A percentile compares a stretch with the other conserved stretches of the same genome.
These are phyloP conservation scores for Callimorpha dominula DNA, from an alignment of 2,888 invertebrate genomes.

Conservation along the genomic window DNA sequence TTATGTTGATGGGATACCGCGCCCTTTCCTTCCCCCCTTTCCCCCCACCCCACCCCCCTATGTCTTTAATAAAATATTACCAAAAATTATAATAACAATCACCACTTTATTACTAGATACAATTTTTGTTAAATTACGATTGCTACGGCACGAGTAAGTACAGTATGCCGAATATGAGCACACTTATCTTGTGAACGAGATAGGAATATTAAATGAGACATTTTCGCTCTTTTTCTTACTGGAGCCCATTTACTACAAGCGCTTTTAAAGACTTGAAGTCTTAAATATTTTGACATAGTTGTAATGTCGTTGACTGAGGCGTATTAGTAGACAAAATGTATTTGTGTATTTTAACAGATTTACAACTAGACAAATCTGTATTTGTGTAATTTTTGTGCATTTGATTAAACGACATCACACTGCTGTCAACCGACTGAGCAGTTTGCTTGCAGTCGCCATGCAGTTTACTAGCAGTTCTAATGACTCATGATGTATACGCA, in stretches of 20 bases:
- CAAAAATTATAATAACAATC: slow-evolving; percentile 57
- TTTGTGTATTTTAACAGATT: too few relatives aligned
- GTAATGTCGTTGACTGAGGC: too few relatives aligned
- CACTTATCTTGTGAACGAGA: slow-evolving; percentile 58
- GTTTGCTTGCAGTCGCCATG: not conserved
- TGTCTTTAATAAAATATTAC: not conserved
- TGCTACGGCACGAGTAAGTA: slow-evolving; percentile 33
- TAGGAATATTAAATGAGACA: slow-evolving; percentile 59
- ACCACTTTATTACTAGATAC: slow-evolving; percentile 68
- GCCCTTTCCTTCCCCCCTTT: too few relatives aligned
- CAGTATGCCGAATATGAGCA: slow-evolving; percentile 49
- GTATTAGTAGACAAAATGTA: too few relatives aligned
- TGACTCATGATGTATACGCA: not conserved
- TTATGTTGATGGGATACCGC: too few relatives aligned
- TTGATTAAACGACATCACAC: not conserved
- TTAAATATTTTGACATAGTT: not conserved
- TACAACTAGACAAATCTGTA: too few relatives aligned
- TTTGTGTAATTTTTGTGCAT: not conserved
- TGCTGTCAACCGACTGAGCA: not conserved
- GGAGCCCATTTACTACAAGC: slow-evolving; percentile 22
- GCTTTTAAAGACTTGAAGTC: not conserved
- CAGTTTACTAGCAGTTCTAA: not conserved
- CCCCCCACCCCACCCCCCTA: too few relatives aligned
- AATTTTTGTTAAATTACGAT: slow-evolving; percentile 58
- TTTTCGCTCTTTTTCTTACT: slow-evolving; percentile 27